Conservation (phyloP, 2,797 vertebrate species). For the Pangasius mekongensis region DNA sequence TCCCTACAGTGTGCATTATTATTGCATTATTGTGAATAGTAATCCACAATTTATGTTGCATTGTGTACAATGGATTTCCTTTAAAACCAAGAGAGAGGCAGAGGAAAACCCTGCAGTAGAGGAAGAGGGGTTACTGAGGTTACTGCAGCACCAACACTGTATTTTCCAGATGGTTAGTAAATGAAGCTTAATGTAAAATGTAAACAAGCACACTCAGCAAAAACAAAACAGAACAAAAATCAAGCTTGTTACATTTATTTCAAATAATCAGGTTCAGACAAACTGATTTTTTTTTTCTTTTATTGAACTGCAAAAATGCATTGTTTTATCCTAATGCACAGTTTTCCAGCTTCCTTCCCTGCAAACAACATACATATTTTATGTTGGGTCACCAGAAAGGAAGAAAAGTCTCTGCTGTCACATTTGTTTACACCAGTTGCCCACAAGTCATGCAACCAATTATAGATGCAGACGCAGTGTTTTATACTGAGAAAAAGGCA, state of each 20-base stretch:
- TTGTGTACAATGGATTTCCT: background rate
- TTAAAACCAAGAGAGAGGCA: background rate
- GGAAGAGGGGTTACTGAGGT: background rate
- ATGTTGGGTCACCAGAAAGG: background rate
- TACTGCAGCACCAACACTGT: background rate
- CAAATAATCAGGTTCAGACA: conserved; percentile 1
- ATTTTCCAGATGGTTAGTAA: conserved; percentile 9
- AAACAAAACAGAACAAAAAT: background rate
- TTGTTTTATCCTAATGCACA: background rate
- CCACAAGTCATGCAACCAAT: conserved; percentile 1
- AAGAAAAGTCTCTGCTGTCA: background rate
- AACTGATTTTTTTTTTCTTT: background rate
- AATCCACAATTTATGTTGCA: background rate
- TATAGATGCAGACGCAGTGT: background rate
- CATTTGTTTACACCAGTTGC: conserved; percentile 16
- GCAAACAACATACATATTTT: background rate
- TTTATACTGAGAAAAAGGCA: conserved; percentile 10
- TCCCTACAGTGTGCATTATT: background rate
- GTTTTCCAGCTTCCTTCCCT: background rate
- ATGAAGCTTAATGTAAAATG: background rate
- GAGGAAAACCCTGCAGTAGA: background rate
- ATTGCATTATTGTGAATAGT: background rate
- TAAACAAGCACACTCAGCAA: background rate
- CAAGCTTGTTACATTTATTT: background rate
- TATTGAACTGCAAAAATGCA: background rate